Evolutionary conservation across 1,140 invertebrate species (phyloP).

Genomic region (Paramacrobiotus metropolitanus): DNA sequence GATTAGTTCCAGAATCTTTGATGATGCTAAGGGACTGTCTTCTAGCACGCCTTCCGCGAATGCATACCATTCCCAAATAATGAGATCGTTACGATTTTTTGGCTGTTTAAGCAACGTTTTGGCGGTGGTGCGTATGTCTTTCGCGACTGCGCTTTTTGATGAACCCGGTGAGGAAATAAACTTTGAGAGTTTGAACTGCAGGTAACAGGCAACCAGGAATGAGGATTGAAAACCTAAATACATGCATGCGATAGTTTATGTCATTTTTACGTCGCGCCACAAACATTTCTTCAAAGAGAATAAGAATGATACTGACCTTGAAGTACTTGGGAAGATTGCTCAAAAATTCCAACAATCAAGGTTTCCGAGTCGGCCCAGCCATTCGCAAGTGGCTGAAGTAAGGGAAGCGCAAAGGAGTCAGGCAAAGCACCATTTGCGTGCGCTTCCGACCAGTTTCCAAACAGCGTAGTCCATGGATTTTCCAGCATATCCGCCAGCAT

Average conservation of each 20-base stretch:
- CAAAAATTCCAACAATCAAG: slow-evolving; percentile 13
- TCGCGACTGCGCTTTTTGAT: slow-evolving; percentile 11
- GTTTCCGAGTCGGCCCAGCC: no score
- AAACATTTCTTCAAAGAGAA: no score
- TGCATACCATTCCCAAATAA: slow-evolving; percentile 24
- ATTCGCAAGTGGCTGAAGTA: no score
- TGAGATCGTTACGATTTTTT: slow-evolving; percentile 22
- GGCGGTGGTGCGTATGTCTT: slow-evolving; percentile 20
- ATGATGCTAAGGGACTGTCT: slow-evolving; percentile 19
- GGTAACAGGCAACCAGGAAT: slow-evolving; percentile 14
- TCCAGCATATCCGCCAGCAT: slow-evolving; percentile 9
- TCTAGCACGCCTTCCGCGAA: slow-evolving; percentile 17
- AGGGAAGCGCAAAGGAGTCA: no score
- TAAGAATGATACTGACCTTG: no score
- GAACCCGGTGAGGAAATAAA: not conserved
- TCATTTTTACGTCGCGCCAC: no score
- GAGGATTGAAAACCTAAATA: slow-evolving; percentile 10
- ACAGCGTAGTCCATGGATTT: slow-evolving; percentile 10
- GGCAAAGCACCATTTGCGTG: no score
- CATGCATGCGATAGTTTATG: no score
- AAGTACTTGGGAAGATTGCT: slow-evolving; percentile 15
- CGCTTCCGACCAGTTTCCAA: slow-evolving; percentile 9
- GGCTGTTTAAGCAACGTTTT: slow-evolving; percentile 22
- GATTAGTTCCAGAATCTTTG: no score
- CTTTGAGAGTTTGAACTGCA: slow-evolving; percentile 14